These are phyloP conservation scores for Peromyscus aztecus DNA, from an alignment of 2,797 vertebrate species.

Conservation along the genomic window DNA sequence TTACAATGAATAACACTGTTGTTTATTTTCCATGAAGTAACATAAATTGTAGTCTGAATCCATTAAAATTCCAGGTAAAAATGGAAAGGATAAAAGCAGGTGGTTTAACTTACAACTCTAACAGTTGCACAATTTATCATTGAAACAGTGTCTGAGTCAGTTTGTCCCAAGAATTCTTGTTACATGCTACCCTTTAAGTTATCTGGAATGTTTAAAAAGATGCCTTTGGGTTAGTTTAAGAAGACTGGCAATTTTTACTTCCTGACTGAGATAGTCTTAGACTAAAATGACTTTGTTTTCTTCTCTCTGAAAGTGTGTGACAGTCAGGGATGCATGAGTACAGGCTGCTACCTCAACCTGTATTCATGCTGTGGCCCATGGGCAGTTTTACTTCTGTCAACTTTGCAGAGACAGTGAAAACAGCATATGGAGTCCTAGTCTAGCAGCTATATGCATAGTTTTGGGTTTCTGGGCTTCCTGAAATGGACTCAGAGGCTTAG, in stretches of 20 bases:
- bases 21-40: background rate
- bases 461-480: background rate
- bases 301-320: background rate
- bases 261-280: background rate
- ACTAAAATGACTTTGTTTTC: background rate
- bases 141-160: background rate
- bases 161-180: background rate
- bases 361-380: background rate
- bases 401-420: background rate
- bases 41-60: background rate
- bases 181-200: background rate
- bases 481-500: background rate
- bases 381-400: background rate
- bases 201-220: background rate
- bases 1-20: background rate
- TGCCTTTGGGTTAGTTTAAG: background rate
- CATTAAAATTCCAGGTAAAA: conserved; percentile 40
- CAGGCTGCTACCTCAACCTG: background rate
- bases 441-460: background rate
- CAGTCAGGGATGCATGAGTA: background rate
- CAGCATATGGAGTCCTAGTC: background rate
- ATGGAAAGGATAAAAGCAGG: background rate
- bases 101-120: background rate
- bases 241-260: background rate
- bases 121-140: background rate